A percentile compares a stretch with the other conserved stretches of the same genome.
Evolutionary conservation across 2,113 vertebrate genomes (phyloP).

Genomic region (Burhinus oedicnemus): DNA sequence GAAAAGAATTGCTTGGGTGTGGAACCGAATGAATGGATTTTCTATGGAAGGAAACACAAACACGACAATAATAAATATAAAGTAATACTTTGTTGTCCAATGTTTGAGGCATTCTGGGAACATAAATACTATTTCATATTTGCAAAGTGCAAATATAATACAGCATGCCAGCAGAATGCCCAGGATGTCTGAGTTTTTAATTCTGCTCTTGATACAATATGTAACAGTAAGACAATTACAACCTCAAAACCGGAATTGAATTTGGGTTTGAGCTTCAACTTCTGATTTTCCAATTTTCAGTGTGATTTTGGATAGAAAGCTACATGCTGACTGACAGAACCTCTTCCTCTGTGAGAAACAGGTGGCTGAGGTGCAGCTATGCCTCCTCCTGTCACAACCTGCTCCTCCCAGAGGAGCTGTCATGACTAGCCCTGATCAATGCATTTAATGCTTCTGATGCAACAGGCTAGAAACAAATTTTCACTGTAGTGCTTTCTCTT

Average conservation of each 20-base stretch:
- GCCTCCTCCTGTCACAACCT: neutral
- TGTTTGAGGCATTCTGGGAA: neutral
- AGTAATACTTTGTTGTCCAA: neutral
- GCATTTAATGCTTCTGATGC: rapidly evolving
- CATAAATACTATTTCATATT: neutral
- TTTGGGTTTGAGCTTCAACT: neutral
- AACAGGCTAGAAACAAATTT: neutral
- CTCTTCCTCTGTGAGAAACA: neutral
- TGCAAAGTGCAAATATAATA: neutral
- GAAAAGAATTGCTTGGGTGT: neutral
- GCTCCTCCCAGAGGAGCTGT: neutral
- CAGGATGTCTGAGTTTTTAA: neutral
- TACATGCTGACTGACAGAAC: neutral
- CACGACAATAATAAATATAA: neutral
- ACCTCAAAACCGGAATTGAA: neutral
- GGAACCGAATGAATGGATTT: neutral
- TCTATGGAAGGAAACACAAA: neutral
- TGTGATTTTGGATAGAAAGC: neutral
- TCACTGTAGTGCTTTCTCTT: neutral
- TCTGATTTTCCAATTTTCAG: neutral
- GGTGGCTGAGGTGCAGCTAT: neutral
- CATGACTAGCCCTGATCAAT: neutral
- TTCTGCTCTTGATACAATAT: neutral
- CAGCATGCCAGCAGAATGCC: neutral
- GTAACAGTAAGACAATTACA: neutral